A percentile compares a stretch with the other conserved stretches of the same genome.
Conservation (phyloP, 2,797 vertebrate species). For the Tolypeutes matacus region DNA sequence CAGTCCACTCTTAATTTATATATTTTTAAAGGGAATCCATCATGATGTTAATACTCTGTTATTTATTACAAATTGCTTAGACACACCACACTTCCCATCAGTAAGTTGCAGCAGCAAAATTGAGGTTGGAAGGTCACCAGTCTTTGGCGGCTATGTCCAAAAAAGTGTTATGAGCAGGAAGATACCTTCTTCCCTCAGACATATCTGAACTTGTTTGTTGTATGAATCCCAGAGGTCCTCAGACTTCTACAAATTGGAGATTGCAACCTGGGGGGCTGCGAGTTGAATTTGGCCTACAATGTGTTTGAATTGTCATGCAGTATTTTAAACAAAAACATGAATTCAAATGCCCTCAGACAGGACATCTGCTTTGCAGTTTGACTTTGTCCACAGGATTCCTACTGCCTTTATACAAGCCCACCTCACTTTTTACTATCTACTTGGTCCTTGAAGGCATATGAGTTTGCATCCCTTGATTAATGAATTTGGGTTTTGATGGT, state of each 20-base stretch:
- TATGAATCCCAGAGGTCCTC: slow-evolving; percentile 2
- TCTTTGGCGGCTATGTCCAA: slow-evolving; percentile 23
- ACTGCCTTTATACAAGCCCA: background rate
- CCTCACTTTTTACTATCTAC: slow-evolving; percentile 48
- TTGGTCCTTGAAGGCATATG: slow-evolving; percentile 40
- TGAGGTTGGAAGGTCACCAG: slow-evolving; percentile 13
- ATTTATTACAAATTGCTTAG: slow-evolving; percentile 40
- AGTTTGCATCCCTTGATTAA: slow-evolving; percentile 41
- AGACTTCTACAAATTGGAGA: slow-evolving; percentile 38
- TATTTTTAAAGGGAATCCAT: slow-evolving; percentile 43
- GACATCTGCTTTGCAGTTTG: slow-evolving; percentile 21
- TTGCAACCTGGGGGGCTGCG: slow-evolving; percentile 29
- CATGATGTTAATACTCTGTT: slow-evolving; percentile 50
- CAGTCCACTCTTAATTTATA: slow-evolving; percentile 45
- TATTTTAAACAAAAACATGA: slow-evolving; percentile 49
- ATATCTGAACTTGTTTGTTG: slow-evolving; percentile 31
- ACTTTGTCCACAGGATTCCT: slow-evolving; percentile 1
- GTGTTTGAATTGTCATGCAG: slow-evolving; percentile 45
- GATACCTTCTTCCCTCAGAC: background rate
- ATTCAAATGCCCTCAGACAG: slow-evolving; percentile 62
- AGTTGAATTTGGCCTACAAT: slow-evolving; percentile 57
- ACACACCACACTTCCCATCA: background rate
- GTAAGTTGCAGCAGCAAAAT: slow-evolving; percentile 13
- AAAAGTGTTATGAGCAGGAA: slow-evolving; percentile 35
- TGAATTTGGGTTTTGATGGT: slow-evolving; percentile 59